Percentiles rank a stretch among this genome's conserved stretches.
Conservation (phyloP, 1,140 invertebrate species). For the Amyelois transitella region DNA sequence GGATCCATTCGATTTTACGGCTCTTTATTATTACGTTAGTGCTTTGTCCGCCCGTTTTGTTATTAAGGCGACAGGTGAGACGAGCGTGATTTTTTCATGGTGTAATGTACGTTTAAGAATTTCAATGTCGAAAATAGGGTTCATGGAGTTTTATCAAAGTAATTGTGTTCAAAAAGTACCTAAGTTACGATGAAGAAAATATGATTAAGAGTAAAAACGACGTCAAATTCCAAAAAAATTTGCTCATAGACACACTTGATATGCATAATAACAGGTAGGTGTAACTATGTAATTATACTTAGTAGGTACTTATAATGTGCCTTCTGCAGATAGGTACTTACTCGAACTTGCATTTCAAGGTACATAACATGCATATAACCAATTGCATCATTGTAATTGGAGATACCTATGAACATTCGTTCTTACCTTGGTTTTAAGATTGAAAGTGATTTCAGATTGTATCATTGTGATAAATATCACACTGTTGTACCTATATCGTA, state of each 20-base stretch:
- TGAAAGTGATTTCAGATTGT: neutral
- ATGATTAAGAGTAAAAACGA: too few relatives aligned
- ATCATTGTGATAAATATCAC: neutral
- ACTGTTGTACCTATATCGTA: neutral
- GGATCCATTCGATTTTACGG: constrained; percentile 51
- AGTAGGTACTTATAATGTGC: too few relatives aligned
- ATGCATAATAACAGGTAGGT: neutral
- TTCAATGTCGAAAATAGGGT: too few relatives aligned
- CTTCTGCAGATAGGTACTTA: too few relatives aligned
- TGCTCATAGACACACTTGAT: neutral
- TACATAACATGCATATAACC: neutral
- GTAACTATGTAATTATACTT: too few relatives aligned
- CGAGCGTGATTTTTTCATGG: neutral
- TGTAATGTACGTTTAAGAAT: neutral
- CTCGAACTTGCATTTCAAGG: neutral
- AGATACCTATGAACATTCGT: neutral
- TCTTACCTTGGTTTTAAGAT: neutral
- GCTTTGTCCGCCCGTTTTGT: constrained; percentile 26
- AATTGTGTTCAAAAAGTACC: too few relatives aligned
- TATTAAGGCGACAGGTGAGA: constrained; percentile 32
- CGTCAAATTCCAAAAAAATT: neutral
- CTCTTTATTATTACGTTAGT: constrained; percentile 38
- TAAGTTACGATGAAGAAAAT: too few relatives aligned
- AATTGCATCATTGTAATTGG: neutral
- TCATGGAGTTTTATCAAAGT: too few relatives aligned